Conservation (phyloP, 2,888 invertebrate genomes). For the Epsilonema sp. region DNA sequence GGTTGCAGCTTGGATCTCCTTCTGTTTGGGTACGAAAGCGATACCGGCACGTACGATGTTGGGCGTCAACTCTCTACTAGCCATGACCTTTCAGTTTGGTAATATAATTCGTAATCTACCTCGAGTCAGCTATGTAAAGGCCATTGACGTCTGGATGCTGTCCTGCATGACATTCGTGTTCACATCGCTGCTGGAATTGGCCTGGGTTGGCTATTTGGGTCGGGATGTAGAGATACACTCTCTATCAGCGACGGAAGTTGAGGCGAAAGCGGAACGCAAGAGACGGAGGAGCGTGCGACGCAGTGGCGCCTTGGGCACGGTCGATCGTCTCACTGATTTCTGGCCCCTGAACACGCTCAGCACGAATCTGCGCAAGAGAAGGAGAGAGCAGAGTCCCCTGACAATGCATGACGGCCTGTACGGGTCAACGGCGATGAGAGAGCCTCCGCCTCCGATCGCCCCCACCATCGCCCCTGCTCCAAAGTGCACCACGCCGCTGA, state of each 20-base stretch:
- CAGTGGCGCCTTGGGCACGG: not conserved
- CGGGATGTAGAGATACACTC: conserved; percentile 4
- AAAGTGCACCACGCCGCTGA: conserved; percentile 10
- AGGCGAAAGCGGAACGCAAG: not conserved
- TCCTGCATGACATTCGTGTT: conserved; percentile 11
- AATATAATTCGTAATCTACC: conserved; percentile 9
- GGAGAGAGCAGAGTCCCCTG: too few relatives aligned
- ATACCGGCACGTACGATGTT: conserved; percentile 10
- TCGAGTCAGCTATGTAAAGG: conserved; percentile 8
- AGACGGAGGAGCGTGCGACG: not conserved
- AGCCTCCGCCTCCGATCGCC: too few relatives aligned
- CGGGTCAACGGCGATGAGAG: not conserved
- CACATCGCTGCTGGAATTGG: conserved; percentile 9
- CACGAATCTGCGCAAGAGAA: too few relatives aligned
- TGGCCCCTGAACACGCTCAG: not conserved
- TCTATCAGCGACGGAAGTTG: not conserved
- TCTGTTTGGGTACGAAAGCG: conserved; percentile 8
- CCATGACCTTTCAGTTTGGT: conserved; percentile 10
- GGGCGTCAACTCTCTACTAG: conserved; percentile 9
- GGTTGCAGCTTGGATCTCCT: conserved; percentile 8
- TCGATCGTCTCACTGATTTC: not conserved
- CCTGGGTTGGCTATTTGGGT: conserved; percentile 10
- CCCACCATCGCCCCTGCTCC: too few relatives aligned
- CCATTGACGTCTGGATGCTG: conserved; percentile 11
- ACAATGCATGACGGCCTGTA: not conserved